Evolutionary conservation across 2,888 invertebrate genomes (phyloP).

Genomic region (Calliscelio sp.): DNA sequence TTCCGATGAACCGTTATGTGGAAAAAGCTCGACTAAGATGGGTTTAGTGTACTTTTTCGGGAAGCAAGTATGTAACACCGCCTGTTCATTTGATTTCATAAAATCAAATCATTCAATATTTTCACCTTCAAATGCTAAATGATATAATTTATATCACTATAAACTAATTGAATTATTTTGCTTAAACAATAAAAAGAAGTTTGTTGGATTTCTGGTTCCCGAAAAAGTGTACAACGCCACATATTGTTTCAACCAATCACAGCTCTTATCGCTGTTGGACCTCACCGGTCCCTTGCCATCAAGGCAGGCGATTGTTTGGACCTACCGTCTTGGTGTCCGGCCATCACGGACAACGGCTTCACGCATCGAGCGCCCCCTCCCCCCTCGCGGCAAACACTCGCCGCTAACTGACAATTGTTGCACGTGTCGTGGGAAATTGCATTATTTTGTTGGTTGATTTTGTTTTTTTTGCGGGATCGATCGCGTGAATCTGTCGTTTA

Average conservation of each 20-base stretch:
- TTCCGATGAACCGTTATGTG: slow-evolving; percentile 84
- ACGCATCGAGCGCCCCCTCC: slow-evolving; percentile 26
- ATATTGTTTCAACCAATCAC: slow-evolving; percentile 86
- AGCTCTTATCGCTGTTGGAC: slow-evolving; percentile 86
- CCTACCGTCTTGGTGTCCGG: slow-evolving; percentile 85
- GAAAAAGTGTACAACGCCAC: slow-evolving; percentile 79
- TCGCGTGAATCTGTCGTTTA: slow-evolving; percentile 46
- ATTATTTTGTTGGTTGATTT: slow-evolving; percentile 50
- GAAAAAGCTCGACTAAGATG: slow-evolving; percentile 83
- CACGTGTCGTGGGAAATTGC: slow-evolving; percentile 56
- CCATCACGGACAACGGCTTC: slow-evolving; percentile 55
- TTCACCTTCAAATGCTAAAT: no score
- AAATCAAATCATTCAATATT: no score
- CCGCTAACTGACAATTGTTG: slow-evolving; percentile 32
- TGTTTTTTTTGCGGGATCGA: slow-evolving; percentile 2
- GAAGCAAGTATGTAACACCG: slow-evolving; percentile 65
- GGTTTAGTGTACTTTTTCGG: slow-evolving; percentile 82
- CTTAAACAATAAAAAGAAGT: no score
- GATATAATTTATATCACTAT: no score
- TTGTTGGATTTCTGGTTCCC: no score
- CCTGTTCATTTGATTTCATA: no score
- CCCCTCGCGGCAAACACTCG: slow-evolving; percentile 1
- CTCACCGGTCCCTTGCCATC: slow-evolving; percentile 85
- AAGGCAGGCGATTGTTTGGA: slow-evolving; percentile 86
- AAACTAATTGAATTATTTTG: no score